A percentile compares a stretch with the other conserved stretches of the same genome.
Evolutionary conservation across 1,140 invertebrate species (phyloP).

Genomic region (Neotoxoptera formosana): DNA sequence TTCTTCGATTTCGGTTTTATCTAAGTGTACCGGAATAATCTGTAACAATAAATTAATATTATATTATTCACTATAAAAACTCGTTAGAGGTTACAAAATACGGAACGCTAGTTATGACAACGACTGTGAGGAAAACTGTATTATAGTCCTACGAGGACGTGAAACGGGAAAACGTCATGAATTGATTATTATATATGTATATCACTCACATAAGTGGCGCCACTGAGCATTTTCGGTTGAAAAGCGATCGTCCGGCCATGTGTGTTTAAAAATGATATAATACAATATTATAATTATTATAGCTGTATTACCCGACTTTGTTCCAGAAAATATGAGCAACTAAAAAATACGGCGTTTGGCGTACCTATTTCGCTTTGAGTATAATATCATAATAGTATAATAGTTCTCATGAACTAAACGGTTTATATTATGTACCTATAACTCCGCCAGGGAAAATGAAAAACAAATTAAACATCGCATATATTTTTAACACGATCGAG

Average conservation of each 20-base stretch:
- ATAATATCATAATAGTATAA: no score
- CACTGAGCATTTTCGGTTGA: background rate
- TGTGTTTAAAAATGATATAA: no score
- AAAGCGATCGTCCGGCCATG: no score
- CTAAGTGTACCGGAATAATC: conserved; percentile 82
- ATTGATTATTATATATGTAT: background rate
- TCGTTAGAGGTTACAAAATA: background rate
- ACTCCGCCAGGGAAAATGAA: no score
- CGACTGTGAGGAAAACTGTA: background rate
- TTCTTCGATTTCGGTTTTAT: conserved; percentile 77
- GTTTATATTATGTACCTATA: no score
- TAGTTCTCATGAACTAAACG: no score
- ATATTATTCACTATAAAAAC: background rate
- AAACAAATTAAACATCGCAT: background rate
- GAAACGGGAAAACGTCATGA: background rate
- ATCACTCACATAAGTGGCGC: background rate
- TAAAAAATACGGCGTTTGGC: no score
- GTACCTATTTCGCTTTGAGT: no score
- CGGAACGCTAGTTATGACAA: background rate
- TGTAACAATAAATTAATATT: conserved; percentile 64
- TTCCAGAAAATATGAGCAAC: no score
- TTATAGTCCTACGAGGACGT: background rate
- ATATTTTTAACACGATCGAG: background rate
- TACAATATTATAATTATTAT: no score
- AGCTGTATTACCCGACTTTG: no score